These are phyloP conservation scores for Zootoca vivipara DNA, from an alignment of 2,113 vertebrate genomes.

Conservation along the genomic window DNA sequence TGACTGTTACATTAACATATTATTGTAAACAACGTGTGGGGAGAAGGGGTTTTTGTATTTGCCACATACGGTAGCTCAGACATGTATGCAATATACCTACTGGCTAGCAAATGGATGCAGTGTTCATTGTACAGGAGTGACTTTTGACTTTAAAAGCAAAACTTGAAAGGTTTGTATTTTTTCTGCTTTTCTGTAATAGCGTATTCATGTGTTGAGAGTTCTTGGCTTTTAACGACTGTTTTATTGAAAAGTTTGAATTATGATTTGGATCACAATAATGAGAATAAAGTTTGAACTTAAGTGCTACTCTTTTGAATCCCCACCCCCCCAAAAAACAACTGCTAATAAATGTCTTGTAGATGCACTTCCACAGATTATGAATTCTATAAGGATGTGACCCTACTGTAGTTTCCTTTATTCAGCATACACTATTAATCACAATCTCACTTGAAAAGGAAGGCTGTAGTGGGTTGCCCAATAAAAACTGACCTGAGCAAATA, in stretches of 20 bases:
- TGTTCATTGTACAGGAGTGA: slow-evolving; percentile 40
- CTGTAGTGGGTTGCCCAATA: no score
- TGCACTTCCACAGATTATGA: neutral
- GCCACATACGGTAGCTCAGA: neutral
- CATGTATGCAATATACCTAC: neutral
- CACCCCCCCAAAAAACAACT: neutral
- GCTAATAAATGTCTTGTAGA: neutral
- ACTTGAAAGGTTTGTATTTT: slow-evolving; percentile 38
- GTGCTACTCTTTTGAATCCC: neutral
- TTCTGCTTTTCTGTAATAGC: slow-evolving; percentile 58
- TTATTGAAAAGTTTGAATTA: slow-evolving; percentile 45
- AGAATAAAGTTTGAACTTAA: slow-evolving; percentile 56
- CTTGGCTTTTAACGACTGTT: slow-evolving; percentile 41
- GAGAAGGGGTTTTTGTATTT: slow-evolving; percentile 15
- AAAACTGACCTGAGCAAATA: neutral
- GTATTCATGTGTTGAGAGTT: slow-evolving; percentile 41
- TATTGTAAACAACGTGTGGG: neutral
- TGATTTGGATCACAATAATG: slow-evolving; percentile 54
- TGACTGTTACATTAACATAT: slow-evolving; percentile 30
- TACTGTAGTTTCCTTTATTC: neutral
- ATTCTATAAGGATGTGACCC: neutral
- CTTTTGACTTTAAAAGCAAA: slow-evolving; percentile 30
- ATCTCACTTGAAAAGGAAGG: neutral
- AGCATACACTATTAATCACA: no score
- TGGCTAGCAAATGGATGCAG: slow-evolving; percentile 19